Evolutionary conservation across 2,888 invertebrate genomes (phyloP), one percentile per base, ranked within the genome.

Genomic region (Osmoderma eremita): DNA sequence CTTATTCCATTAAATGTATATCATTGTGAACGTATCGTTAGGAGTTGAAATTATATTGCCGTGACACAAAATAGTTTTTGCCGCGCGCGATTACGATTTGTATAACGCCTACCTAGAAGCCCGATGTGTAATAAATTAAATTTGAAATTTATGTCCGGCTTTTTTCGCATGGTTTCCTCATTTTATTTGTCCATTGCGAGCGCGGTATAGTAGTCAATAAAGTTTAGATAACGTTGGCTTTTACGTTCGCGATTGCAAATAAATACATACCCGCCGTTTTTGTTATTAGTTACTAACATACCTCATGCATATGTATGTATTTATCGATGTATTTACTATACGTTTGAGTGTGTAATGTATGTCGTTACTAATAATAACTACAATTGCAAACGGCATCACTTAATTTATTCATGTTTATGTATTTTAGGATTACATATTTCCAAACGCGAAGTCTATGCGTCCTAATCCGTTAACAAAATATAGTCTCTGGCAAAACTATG

Each of bases 91-190:
- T 24, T 61, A 45, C 58, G 45, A 61, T 61, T 61, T 61, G 58
- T 61, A 61, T 45, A 61, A 61, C 58, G 58, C 58, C 58, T 61
- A 61, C 58, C 30, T n/a, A n/a, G n/a, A n/a, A 18, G n/a, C 45
- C 22, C 42, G 58, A 24, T 48, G 58, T 48, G 45, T 18, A 48
- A 61, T 61, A 61, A 61, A 61, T 61, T 61, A 61, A 61, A 61
- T 61, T 61, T 61, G 58, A 61, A 61, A 61, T 61, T 61, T 61
- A 61, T 61, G 58, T 61, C 58, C 58, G 58, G 58, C 30, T 53
- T 61, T 61, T 58, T 61, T 61, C 58, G 30, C 30, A 36, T 30
- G 6, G 45, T 45, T 42, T 30, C 45, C 42, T 61, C 30, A 8
- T 61, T 61, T 61, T 61, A 61, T 45, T 45, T 61, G 45, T 30